These are phyloP conservation scores for Melanotaenia trifasciata DNA, from an alignment of 2,797 vertebrate genomes.

Conservation along the genomic window DNA sequence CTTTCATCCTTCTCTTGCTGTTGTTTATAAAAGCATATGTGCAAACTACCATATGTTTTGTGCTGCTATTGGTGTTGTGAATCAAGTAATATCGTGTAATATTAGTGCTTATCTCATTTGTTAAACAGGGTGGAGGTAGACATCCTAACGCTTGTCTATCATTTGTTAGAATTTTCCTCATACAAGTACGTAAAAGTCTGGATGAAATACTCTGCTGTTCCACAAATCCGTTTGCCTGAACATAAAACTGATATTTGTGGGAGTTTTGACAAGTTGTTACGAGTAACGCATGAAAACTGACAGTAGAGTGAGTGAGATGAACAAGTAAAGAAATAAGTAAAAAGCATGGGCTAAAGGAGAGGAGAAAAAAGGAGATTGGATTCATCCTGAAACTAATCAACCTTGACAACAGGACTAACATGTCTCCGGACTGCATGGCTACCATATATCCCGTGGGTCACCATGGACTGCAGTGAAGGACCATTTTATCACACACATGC, in stretches of 20 bases:
- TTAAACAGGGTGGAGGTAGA: not conserved
- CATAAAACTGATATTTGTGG: not conserved
- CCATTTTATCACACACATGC: conserved; percentile 20
- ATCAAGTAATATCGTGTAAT: not conserved
- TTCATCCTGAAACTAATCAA: conserved; percentile 62
- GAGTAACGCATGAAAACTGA: not conserved
- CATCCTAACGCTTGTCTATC: not conserved
- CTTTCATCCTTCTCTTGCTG: too few species aligned
- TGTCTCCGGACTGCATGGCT: conserved; percentile 36
- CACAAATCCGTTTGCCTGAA: not conserved
- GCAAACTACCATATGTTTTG: not conserved
- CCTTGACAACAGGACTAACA: conserved; percentile 52
- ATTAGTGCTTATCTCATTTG: not conserved
- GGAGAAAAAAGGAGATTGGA: conserved; percentile 47
- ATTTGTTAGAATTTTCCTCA: not conserved
- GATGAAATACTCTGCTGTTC: too few species aligned
- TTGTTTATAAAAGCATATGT: too few species aligned
- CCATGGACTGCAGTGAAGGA: conserved; percentile 11
- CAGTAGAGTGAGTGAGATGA: not conserved
- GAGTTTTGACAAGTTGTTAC: not conserved
- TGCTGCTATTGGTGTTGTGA: not conserved
- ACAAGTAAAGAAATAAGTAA: not conserved
- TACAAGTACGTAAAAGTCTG: not conserved
- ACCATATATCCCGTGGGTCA: conserved; percentile 42
- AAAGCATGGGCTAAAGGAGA: conserved; percentile 5